Evolutionary conservation across 2,113 vertebrate genomes (phyloP), one percentile per base, ranked within the genome.

Genomic region (Dicerorhinus sumatrensis): DNA sequence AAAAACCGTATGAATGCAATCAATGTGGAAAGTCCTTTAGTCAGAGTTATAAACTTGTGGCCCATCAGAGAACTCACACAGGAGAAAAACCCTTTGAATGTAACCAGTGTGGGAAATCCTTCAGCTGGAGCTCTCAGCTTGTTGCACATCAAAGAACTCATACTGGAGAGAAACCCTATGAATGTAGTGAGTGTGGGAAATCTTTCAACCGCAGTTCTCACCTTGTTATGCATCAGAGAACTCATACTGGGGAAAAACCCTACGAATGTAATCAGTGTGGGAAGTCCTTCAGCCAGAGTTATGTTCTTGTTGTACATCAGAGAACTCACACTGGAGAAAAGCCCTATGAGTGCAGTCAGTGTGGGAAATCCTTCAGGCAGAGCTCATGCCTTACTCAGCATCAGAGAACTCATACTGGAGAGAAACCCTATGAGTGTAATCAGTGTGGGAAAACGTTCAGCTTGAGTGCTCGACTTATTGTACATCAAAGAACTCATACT

Each of bases 231-330:
- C 98, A 98, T 60, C 93, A 98, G 39, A 97, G 98, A 51, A 98
- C 97, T 31, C 98, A 98, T 31, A 98, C 98, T 0, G 98, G 98
- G 33, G 98, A 98, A 46, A 98, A 98, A 67, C 98, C 98, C 0
- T 98, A 98, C 2, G 95, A 96, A 82, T 98, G 98, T 42, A 87
- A 75, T 31, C 97, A 98, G 54, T 98, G 98, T 72, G 97, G 98
- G 20, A 98, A 98, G n/a, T 97, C 96, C 16, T 98, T 98, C 94
- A 98, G 98, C 31, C 97, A 98, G 93, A 98, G 98, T 36, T 98
- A 98, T 0, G 97, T 98, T 36, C 98, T 98, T 21, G 97, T 98
- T 20, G 98, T 98, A 0, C 97, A 98, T 80, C 97, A 98, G 95
- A 86, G 97, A 91, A 98, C 97, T 17, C 98, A 98, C 54, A 98